Evolutionary conservation across 2,797 vertebrate species (phyloP).

Genomic region (Babyrousa celebensis): DNA sequence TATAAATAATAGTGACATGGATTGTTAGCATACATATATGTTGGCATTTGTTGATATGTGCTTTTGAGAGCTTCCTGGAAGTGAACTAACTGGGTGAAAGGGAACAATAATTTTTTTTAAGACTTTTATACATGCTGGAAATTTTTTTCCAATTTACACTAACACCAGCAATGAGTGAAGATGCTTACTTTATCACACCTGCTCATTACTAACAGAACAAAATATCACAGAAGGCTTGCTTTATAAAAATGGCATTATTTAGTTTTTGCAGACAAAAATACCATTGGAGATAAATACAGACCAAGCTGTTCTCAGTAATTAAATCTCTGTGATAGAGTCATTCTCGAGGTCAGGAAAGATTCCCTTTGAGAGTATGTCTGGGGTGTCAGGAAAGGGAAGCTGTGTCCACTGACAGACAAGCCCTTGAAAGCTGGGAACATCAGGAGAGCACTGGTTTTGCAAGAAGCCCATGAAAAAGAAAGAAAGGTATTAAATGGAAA

Average conservation of each 20-base stretch:
- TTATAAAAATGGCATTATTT: not conserved
- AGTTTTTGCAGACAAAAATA: constrained; percentile 16
- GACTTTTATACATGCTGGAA: constrained; percentile 12
- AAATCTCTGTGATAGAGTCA: not conserved
- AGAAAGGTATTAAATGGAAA: not conserved
- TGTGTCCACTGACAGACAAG: not conserved
- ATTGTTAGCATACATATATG: not conserved
- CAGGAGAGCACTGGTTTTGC: not conserved
- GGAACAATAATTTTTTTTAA: constrained; percentile 61
- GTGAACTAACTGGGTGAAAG: not conserved
- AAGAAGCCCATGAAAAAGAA: not conserved
- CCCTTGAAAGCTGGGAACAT: not conserved
- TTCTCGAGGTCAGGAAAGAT: not conserved
- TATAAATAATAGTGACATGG: not conserved
- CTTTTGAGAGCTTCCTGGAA: constrained; percentile 54
- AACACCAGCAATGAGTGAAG: not conserved
- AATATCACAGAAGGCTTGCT: not conserved
- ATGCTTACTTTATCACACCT: not conserved
- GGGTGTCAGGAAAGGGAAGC: not conserved
- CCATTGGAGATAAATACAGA: not conserved
- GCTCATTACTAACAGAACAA: not conserved
- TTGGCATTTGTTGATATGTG: not conserved
- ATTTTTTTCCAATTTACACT: constrained; percentile 48
- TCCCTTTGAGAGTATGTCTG: not conserved
- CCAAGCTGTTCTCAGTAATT: not conserved